These are phyloP conservation scores for Oncorhynchus keta DNA, from an alignment of 2,113 vertebrate genomes.

Conservation along the genomic window DNA sequence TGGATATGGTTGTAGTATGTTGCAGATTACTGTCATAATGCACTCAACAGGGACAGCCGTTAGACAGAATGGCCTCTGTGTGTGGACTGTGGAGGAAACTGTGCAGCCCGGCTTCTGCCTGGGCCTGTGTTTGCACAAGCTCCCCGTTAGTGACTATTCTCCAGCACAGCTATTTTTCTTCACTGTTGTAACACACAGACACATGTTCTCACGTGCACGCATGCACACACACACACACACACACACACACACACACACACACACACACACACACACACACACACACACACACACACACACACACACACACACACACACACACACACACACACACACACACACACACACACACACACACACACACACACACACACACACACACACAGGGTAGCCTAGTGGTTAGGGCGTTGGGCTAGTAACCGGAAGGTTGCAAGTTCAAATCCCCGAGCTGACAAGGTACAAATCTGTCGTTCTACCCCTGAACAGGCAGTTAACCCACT, in stretches of 20 bases:
- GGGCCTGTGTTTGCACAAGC: conserved; percentile 33
- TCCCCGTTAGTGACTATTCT: conserved; percentile 20
- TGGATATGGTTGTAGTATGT: not conserved
- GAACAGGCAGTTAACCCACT: no score
- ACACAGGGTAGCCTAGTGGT: no score
- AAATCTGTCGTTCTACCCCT: no score
- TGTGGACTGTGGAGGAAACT: conserved; percentile 15
- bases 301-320: no score
- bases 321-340: not conserved
- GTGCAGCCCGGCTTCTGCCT: conserved; percentile 5
- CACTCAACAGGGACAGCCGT: not conserved
- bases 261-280: no score
- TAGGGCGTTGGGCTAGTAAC: no score
- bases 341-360: conserved; percentile 36
- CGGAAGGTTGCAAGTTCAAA: no score
- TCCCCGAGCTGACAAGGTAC: no score
- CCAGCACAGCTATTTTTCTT: not conserved
- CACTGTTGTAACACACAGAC: conserved; percentile 5
- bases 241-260: no score
- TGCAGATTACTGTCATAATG: not conserved
- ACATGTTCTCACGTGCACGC: not conserved
- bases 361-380: no score
- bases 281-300: no score
- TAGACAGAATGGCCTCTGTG: conserved; percentile 18
- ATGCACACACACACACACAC: conserved; percentile 3